Evolutionary conservation across 2,113 vertebrate species (phyloP).

Genomic region (Semicossyphus pulcher): DNA sequence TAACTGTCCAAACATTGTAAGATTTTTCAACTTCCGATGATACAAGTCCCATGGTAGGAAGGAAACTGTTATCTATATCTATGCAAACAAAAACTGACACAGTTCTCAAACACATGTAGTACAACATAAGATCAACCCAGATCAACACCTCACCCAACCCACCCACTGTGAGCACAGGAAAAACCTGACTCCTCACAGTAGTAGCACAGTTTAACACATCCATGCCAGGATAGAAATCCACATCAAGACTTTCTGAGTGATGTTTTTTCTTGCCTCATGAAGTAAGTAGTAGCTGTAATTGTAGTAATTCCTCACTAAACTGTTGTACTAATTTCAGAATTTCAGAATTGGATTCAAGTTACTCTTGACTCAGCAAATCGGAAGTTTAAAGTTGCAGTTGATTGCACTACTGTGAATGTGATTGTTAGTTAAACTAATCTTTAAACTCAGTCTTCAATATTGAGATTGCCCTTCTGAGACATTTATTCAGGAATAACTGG

Average conservation of each 20-base stretch:
- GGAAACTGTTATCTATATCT: neutral
- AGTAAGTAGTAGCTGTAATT: too few species aligned
- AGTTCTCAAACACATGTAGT: conserved; percentile 7
- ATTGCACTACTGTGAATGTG: too few species aligned
- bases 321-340: too few species aligned
- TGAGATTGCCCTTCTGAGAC: neutral
- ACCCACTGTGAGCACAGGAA: neutral
- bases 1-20: neutral
- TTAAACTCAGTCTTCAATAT: neutral
- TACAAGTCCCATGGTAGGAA: neutral
- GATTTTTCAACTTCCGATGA: neutral
- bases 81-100: conserved; percentile 13
- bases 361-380: too few species aligned
- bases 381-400: too few species aligned
- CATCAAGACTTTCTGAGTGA: neutral
- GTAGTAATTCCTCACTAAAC: too few species aligned
- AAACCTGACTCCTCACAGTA: neutral
- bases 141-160: neutral
- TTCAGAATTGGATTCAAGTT: too few species aligned
- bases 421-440: too few species aligned
- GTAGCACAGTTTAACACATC: neutral
- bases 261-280: neutral
- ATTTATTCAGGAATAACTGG: neutral
- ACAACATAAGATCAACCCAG: neutral
- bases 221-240: neutral